These are phyloP conservation scores for Sphaerodactylus townsendi DNA, from an alignment of 2,113 vertebrate species.

Conservation along the genomic window DNA sequence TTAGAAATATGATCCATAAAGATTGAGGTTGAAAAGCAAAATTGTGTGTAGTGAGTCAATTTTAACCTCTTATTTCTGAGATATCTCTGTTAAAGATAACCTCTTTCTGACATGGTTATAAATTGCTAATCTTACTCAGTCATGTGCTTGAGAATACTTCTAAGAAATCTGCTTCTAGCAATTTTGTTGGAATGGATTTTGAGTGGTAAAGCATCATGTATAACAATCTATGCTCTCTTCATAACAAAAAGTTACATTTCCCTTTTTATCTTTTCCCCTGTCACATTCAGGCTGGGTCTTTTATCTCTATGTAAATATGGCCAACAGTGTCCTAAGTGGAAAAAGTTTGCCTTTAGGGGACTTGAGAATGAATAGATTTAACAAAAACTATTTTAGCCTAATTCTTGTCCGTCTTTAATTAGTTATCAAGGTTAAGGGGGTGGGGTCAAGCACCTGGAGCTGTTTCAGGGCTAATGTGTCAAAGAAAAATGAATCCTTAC, in stretches of 20 bases:
- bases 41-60: background rate
- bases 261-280: slow-evolving; percentile 2
- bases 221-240: background rate
- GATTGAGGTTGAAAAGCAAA: too few relatives aligned
- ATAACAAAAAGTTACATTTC: slow-evolving; percentile 44
- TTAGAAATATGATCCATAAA: background rate
- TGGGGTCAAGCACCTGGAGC: slow-evolving; percentile 73
- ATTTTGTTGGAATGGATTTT: slow-evolving; percentile 10
- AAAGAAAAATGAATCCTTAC: slow-evolving; percentile 70
- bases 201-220: background rate
- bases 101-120: slow-evolving; percentile 7
- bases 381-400: slow-evolving; percentile 74
- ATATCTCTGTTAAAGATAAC: background rate
- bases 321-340: slow-evolving; percentile 56
- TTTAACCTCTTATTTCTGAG: background rate
- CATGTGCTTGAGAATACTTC: slow-evolving; percentile 21
- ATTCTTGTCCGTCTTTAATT: slow-evolving; percentile 82
- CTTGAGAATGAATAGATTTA: slow-evolving; percentile 73
- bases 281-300: slow-evolving; percentile 39
- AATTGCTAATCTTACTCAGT: slow-evolving; percentile 35
- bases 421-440: slow-evolving; percentile 75
- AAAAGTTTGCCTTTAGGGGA: slow-evolving; percentile 69
- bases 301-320: slow-evolving; percentile 64
- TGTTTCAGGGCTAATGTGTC: slow-evolving; percentile 71
- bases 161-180: slow-evolving; percentile 29